These are phyloP conservation scores for Coptotermes formosanus DNA, from an alignment of 1,140 invertebrate genomes.

Conservation along the genomic window DNA sequence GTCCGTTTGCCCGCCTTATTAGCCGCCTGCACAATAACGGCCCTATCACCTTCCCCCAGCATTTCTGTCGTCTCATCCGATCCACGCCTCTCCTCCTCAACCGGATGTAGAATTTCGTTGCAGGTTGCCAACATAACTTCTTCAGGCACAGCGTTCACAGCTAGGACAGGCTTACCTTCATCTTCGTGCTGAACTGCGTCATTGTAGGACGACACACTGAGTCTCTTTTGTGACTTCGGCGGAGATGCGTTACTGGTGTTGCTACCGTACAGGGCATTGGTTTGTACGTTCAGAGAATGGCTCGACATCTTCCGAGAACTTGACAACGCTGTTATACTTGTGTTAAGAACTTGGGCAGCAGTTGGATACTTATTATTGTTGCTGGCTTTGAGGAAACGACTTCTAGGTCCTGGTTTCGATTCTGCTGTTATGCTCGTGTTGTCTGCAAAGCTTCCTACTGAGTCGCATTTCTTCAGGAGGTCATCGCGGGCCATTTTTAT, in stretches of 20 bases:
- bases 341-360: slow-evolving; percentile 66
- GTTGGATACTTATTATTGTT: slow-evolving; percentile 74
- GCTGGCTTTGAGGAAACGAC: slow-evolving; percentile 47
- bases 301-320: not conserved
- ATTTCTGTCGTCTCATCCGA: slow-evolving; percentile 8
- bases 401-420: slow-evolving; percentile 33
- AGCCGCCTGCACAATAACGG: not conserved
- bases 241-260: not conserved
- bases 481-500: slow-evolving; percentile 50
- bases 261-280: not conserved
- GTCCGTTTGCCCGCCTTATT: not conserved
- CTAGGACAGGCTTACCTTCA: not conserved
- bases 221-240: slow-evolving; percentile 6
- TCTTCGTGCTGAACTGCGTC: not conserved
- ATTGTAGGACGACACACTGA: not conserved
- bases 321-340: slow-evolving; percentile 50
- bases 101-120: slow-evolving; percentile 11
- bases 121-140: not conserved
- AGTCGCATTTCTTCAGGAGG: slow-evolving; percentile 41
- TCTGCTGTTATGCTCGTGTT: slow-evolving; percentile 25
- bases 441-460: slow-evolving; percentile 40
- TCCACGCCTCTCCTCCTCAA: slow-evolving; percentile 24
- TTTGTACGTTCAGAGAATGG: slow-evolving; percentile 22
- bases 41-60: not conserved
- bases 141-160: not conserved